A percentile compares a stretch with the other conserved stretches of the same genome.
Evolutionary conservation across 2,888 invertebrate genomes (phyloP).

Genomic region (Rhaphigaster nebulosa): DNA sequence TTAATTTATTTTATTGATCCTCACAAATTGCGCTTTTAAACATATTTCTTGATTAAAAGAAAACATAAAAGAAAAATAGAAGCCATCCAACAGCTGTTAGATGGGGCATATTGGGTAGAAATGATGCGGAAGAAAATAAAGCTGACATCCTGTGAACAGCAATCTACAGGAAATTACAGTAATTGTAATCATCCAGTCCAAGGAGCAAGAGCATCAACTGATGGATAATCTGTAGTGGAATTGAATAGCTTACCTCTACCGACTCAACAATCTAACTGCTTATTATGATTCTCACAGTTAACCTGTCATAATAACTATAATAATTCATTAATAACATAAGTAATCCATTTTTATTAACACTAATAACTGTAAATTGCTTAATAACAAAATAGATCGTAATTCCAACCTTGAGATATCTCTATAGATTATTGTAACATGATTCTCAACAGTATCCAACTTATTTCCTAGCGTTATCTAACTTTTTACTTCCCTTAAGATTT

Average conservation of each 20-base stretch:
- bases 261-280: not conserved
- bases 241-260: not conserved
- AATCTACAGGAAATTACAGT: not conserved
- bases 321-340: not conserved
- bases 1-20: too few species aligned
- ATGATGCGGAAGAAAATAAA: slow-evolving; percentile 30
- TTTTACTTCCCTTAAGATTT: not conserved
- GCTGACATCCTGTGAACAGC: not conserved
- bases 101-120: not conserved
- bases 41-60: not conserved
- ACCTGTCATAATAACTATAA: not conserved
- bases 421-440: not conserved
- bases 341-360: not conserved
- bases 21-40: not conserved
- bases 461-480: not conserved
- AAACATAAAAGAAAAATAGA: not conserved
- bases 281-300: not conserved
- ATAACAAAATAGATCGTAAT: not conserved
- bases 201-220: not conserved
- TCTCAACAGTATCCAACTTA: not conserved
- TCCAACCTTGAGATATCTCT: not conserved
- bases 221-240: not conserved
- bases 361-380: not conserved
- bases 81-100: not conserved
- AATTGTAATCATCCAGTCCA: slow-evolving; percentile 28